Evolutionary conservation across 2,888 invertebrate genomes (phyloP).

Genomic region (Caenorhabditis macrosperma): DNA sequence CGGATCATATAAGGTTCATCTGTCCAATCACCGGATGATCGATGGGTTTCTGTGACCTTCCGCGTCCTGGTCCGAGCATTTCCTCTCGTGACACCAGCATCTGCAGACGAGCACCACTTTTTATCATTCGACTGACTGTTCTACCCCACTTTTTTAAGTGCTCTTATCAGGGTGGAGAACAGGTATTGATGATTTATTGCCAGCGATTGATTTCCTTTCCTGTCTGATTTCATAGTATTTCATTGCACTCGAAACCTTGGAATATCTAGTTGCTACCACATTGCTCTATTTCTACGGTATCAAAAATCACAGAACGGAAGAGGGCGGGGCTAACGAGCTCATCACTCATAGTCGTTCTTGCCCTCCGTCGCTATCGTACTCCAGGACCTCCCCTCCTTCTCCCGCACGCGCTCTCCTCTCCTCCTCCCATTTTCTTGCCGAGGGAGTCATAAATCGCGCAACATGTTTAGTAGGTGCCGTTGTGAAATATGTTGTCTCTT

Average conservation of each 20-base stretch:
- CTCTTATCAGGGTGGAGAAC: slow-evolving; percentile 32
- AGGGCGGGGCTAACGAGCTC: slow-evolving; percentile 48
- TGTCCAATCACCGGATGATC: slow-evolving; percentile 56
- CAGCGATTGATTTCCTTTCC: slow-evolving; percentile 10
- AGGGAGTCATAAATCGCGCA: slow-evolving; percentile 63
- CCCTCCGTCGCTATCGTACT: slow-evolving; percentile 38
- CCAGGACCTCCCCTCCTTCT: slow-evolving; percentile 16
- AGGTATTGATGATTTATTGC: slow-evolving; percentile 55
- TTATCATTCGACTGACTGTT: neutral
- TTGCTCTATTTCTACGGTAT: neutral
- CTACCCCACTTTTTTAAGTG: slow-evolving; percentile 4
- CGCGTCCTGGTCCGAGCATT: slow-evolving; percentile 29
- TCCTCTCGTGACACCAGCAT: slow-evolving; percentile 10
- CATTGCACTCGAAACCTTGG: no score
- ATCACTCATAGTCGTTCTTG: slow-evolving; percentile 26
- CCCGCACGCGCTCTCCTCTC: slow-evolving; percentile 18
- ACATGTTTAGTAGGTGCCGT: slow-evolving; percentile 66
- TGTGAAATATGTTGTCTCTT: slow-evolving; percentile 47
- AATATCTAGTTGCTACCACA: no score
- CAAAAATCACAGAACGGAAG: slow-evolving; percentile 22
- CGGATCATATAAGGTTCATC: slow-evolving; percentile 62
- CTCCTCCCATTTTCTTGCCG: slow-evolving; percentile 28
- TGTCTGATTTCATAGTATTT: no score
- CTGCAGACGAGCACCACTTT: no score
- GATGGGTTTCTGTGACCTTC: slow-evolving; percentile 57